Percentiles rank a stretch among this genome's conserved stretches.
These are phyloP conservation scores for Nomada fucata DNA, from an alignment of 2,888 invertebrate species.

Conservation along the genomic window DNA sequence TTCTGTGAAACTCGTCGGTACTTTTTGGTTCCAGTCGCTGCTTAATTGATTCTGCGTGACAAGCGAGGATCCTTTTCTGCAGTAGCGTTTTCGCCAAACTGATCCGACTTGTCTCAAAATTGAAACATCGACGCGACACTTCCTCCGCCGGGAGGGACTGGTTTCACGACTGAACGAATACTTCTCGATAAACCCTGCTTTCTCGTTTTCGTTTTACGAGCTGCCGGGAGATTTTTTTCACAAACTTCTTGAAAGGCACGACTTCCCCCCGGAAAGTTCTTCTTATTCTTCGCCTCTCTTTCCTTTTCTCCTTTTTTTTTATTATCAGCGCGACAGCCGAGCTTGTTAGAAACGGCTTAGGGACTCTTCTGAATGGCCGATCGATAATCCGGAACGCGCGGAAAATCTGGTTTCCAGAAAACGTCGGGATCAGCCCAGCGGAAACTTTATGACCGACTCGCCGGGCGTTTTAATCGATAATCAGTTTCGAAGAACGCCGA, in stretches of 20 bases:
- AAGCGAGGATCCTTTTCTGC: neutral
- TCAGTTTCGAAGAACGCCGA: slow-evolving; percentile 33
- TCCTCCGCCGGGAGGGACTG: neutral
- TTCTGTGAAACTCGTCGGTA: neutral
- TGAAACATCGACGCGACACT: neutral
- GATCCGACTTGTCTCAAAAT: neutral
- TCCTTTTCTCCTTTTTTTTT: neutral
- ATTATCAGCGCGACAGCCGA: slow-evolving; percentile 3
- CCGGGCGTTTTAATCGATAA: slow-evolving; percentile 53
- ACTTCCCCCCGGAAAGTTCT: neutral
- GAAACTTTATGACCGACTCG: slow-evolving; percentile 50
- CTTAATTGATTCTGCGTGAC: neutral
- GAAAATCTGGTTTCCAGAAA: slow-evolving; percentile 46
- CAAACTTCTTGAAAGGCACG: neutral
- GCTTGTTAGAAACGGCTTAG: slow-evolving; percentile 54
- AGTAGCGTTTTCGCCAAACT: neutral
- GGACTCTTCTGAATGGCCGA: slow-evolving; percentile 45
- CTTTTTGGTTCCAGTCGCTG: neutral
- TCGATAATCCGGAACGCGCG: slow-evolving; percentile 53
- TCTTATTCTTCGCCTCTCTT: neutral
- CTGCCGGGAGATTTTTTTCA: slow-evolving; percentile 17
- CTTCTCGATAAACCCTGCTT: slow-evolving; percentile 22
- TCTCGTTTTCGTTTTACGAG: slow-evolving; percentile 26
- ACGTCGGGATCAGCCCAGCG: slow-evolving; percentile 30
- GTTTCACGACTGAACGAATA: slow-evolving; percentile 5